Evolutionary conservation across 2,797 vertebrate species (phyloP).

Genomic region (Parauchenoglanis ngamensis): DNA sequence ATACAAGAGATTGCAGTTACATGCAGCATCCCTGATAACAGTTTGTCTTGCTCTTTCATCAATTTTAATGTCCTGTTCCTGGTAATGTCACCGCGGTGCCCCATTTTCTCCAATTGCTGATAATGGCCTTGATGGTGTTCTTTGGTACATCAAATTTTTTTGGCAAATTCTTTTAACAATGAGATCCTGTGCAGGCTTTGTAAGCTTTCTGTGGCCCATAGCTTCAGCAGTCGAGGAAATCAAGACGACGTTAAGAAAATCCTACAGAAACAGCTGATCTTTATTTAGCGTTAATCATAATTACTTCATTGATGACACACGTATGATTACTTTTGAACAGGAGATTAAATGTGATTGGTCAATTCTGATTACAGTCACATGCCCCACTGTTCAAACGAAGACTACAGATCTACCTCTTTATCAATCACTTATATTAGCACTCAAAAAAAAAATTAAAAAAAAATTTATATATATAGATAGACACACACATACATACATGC

Average conservation of each 20-base stretch:
- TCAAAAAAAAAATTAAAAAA: not conserved
- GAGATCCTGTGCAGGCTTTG: not conserved
- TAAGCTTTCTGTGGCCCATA: not conserved
- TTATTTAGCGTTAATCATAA: not conserved
- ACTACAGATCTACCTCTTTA: not conserved
- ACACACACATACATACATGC: too few relatives aligned
- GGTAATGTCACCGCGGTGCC: not conserved
- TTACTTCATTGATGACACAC: not conserved
- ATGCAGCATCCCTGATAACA: not conserved
- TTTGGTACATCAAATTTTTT: not conserved
- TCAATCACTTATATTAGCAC: not conserved
- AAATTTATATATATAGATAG: too few relatives aligned
- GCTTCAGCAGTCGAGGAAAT: not conserved
- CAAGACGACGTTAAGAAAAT: not conserved
- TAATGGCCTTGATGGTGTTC: not conserved
- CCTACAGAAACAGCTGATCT: not conserved
- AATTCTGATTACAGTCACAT: not conserved
- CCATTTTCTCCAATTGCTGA: not conserved
- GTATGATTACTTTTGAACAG: not conserved
- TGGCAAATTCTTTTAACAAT: not conserved
- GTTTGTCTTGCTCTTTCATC: not conserved
- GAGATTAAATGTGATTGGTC: not conserved
- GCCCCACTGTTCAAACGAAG: not conserved
- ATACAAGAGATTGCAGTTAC: not conserved
- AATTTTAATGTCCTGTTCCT: not conserved